Base-by-base conservation (phyloP, 2,113 vertebrate genomes). In the Amblyornis subalaris region DNA sequence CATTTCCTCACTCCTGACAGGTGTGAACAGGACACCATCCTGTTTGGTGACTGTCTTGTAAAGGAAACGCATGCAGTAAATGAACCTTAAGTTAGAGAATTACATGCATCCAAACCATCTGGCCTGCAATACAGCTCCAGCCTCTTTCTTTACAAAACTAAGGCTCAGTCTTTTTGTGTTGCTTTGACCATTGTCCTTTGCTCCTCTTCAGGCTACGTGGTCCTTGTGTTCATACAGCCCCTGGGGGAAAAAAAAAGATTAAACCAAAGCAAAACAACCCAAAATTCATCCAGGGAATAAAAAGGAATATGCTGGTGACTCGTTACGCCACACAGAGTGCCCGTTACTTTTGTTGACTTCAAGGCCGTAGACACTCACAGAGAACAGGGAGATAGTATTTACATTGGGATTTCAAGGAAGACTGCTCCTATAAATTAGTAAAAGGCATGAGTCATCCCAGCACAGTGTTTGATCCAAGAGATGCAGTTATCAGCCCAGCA, bases 381-480 rank as follows among this genome's bases (percentile, higher is more conserved):
- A 96, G 87, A 95, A 79, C 38, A 60, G 67, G 48, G 84, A 0
- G 2, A 77, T 72, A 88, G 89, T 96, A 92, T 97, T 97, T 96
- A 96, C 89, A 89, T 22, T 91, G 92, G 93, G 95, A 96, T 97
- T 97, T 98, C 96, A 97, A 96, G 97, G 96, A 97, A 98, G 96
- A 79, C 91, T 97, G 94, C 93, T 94, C 84, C 97, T 97, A 97
- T 97, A 97, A 98, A 97, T 98, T 97, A 98, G 96, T 98, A 97
- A 98, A 97, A 97, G 94, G 92, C 84, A 58, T 98, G 97, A 98
- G 93, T 98, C 97, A 97, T 96, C 92, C 70, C 96, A 94, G 94
- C 23, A 14, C 95, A 88, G 87, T 64, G 79, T 95, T 97, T 95
- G 91, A 97, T 97, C 96, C 96, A 96, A 95, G 96, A 97, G 96